Evolutionary conservation across 2,113 vertebrate genomes (phyloP).

Genomic region (Trogon surrucura): DNA sequence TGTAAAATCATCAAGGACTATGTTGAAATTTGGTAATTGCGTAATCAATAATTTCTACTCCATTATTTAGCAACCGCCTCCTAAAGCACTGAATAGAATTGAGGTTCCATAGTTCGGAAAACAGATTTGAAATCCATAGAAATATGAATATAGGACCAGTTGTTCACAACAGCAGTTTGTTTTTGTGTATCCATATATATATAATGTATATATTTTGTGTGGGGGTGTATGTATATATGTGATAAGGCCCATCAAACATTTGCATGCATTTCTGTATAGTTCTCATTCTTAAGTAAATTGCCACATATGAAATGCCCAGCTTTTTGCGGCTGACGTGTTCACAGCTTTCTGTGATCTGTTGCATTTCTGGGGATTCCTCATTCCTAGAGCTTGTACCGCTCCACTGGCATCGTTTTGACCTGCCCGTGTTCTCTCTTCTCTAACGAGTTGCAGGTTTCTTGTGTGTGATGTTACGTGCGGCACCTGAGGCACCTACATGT

Average conservation of each 20-base stretch:
- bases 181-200: not conserved
- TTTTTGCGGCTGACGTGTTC: not conserved
- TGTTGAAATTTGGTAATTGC: not conserved
- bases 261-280: not conserved
- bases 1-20: not conserved
- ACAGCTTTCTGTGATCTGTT: not conserved
- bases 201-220: not conserved
- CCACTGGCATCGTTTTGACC: not conserved
- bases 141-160: not conserved
- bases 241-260: not conserved
- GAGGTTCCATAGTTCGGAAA: not conserved
- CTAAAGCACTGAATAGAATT: not conserved
- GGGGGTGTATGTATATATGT: not conserved
- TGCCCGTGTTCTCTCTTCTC: not conserved
- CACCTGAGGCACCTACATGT: not conserved
- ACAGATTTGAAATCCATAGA: not conserved
- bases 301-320: not conserved
- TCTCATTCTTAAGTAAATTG: not conserved
- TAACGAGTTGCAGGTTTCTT: not conserved
- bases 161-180: not conserved
- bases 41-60: not conserved
- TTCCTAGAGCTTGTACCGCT: not conserved
- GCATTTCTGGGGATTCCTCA: not conserved
- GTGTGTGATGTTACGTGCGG: not conserved
- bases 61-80: not conserved